Conservation (phyloP, 2,113 vertebrate species). For the Periophthalmus modestus region DNA sequence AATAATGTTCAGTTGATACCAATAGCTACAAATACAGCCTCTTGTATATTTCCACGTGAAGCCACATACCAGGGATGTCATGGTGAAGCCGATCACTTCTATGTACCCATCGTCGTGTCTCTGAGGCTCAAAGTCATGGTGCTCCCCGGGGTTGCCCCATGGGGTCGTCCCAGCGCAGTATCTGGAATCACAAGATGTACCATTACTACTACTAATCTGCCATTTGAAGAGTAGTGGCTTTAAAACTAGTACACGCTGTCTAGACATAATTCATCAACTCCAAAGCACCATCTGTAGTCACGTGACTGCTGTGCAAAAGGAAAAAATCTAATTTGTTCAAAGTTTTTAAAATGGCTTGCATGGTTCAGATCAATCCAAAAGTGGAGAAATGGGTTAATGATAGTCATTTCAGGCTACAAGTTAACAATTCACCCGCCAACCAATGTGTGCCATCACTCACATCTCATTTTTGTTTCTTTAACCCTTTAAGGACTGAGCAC, state of each 20-base stretch:
- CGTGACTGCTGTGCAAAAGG: background rate
- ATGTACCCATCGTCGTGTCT: constrained; percentile 92
- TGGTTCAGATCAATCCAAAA: background rate
- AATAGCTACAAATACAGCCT: background rate
- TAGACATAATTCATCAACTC: background rate
- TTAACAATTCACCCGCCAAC: too few relatives aligned
- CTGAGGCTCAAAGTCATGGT: constrained; percentile 93
- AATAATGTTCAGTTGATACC: too few relatives aligned
- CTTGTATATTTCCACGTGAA: background rate
- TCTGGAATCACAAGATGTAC: constrained; percentile 62
- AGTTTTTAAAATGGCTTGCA: too few relatives aligned
- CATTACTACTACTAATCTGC: background rate
- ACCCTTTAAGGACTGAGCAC: too few relatives aligned
- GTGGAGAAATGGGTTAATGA: too few relatives aligned
- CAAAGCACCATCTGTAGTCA: background rate
- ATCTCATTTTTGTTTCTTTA: too few relatives aligned
- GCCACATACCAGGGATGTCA: constrained; percentile 87
- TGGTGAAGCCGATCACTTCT: constrained; percentile 94
- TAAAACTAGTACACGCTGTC: background rate
- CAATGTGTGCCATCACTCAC: too few relatives aligned
- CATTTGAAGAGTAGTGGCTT: background rate
- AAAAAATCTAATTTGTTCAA: background rate
- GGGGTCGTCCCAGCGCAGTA: constrained; percentile 95
- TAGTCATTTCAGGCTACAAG: too few relatives aligned
- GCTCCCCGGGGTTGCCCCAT: constrained; percentile 92